Evolutionary conservation across 2,113 vertebrate genomes (phyloP), one percentile per base, ranked within the genome.

Genomic region (Aix galericulata): DNA sequence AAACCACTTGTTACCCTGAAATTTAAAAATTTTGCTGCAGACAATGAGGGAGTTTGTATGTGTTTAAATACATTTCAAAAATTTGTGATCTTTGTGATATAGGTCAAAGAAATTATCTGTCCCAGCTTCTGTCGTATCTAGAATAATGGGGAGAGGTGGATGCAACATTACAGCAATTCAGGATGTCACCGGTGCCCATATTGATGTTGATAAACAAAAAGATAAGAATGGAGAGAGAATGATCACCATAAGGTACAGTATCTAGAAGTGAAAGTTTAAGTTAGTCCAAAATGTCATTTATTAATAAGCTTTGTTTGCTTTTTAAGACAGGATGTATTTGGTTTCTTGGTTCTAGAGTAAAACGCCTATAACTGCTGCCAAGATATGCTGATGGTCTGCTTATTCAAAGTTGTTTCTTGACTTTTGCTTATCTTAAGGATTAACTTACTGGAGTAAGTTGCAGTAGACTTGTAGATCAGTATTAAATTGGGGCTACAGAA

Each of bases 71-170:
- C 63, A 14, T 81, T 88, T 97, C 59, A 94, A 27, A 74, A 23
- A 93, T 91, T 42, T 93, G 32, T 94, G 73, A 67, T 96, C 64
- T 96, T 97, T 92, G 62, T 97, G 94, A 95, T 97, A 86, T 32
- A 99, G 99, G 98, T 99, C 99, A 95, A 99, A 99, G 98, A 99
- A 99, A 96, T 98, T 99, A 44, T 99, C 99, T 63, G 99, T 99
- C 92, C 99, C 99, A 58, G 99, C 99, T 73, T 99, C 99, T 6
- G 99, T 99, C 16, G 99, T 99, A 31, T 99, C 99, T 90, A 98
- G 99, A 94, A 99, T 99, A 98, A 99, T 99, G 99, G 99, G 99
- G 92, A 97, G 99, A 98, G 99, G 99, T 74, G 99, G 99, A 84
- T 99, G 99, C 97, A 99, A 99, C 97, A 99, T 99, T 95, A 99